Evolutionary conservation across 2,113 vertebrate genomes (phyloP).

Genomic region (Suncus etruscus): DNA sequence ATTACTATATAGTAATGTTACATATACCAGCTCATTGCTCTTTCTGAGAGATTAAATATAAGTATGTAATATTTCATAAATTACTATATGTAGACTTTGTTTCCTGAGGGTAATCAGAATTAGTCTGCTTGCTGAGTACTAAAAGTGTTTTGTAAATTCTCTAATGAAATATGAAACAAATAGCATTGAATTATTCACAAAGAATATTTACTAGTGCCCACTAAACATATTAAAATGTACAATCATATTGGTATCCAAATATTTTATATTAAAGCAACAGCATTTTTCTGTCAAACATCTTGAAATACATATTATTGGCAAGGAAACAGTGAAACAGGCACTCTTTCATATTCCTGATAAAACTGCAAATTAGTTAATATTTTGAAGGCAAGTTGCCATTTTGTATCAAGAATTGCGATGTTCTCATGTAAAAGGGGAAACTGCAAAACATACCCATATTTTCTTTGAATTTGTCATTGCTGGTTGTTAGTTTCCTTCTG

Average conservation of each 20-base stretch:
- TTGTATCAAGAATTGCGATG: background rate
- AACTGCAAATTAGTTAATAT: background rate
- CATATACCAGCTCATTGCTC: background rate
- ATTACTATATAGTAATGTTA: background rate
- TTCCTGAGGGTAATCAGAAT: conserved; percentile 6
- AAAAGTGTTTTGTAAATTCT: conserved; percentile 13
- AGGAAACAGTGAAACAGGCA: background rate
- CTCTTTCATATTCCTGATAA: background rate
- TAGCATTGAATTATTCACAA: background rate
- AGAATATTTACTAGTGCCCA: conserved; percentile 20
- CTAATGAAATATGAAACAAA: background rate
- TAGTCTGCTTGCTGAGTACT: background rate
- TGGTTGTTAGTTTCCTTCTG: background rate
- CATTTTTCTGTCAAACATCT: conserved; percentile 23
- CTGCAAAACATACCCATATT: background rate
- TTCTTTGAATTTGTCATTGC: background rate
- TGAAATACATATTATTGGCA: background rate
- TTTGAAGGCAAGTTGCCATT: background rate
- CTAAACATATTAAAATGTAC: background rate
- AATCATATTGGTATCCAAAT: conserved; percentile 7
- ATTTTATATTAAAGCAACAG: conserved; percentile 40
- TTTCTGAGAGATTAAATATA: conserved; percentile 37
- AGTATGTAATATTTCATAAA: conserved; percentile 38
- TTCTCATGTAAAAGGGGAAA: background rate
- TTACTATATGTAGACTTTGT: background rate